phyloP scores from a whole-genome alignment of 2,797 vertebrate genomes.

The Enteromius treurensis region DNA sequence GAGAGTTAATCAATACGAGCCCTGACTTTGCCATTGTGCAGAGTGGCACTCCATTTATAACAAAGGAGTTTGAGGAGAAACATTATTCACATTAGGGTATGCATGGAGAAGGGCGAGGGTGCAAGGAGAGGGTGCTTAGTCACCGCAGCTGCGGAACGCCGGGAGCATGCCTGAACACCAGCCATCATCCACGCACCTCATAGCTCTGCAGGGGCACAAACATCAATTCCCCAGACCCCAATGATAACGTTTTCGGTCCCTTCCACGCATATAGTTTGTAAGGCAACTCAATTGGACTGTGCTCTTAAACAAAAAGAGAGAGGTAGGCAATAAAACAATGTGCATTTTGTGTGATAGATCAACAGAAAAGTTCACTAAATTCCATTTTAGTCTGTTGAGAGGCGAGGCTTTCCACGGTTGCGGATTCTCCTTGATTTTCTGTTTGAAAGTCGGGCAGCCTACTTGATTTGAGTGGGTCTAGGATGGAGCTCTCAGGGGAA shows the following conservation, averaged over 20 bases:
- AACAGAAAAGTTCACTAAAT: constrained; percentile 46
- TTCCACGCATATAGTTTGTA: constrained; percentile 11
- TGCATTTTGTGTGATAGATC: constrained; percentile 20
- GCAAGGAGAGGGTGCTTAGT: constrained; percentile 70
- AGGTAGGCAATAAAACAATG: constrained; percentile 5
- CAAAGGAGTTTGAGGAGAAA: constrained; percentile 80
- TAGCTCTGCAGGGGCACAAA: constrained; percentile 33
- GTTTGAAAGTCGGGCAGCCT: constrained; percentile 50
- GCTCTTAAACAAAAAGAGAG: constrained; percentile 3
- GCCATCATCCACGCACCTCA: constrained; percentile 53
- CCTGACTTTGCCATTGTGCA: constrained; percentile 92
- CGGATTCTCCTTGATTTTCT: constrained; percentile 55
- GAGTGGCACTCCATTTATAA: constrained; percentile 96
- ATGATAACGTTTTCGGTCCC: constrained; percentile 27
- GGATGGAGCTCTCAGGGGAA: constrained; percentile 76
- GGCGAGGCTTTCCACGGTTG: constrained; percentile 51
- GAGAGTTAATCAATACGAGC: constrained; percentile 96
- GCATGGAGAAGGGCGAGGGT: constrained; percentile 67
- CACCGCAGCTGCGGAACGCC: constrained; percentile 61
- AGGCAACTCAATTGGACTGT: constrained; percentile 38
- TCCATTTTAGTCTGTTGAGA: constrained; percentile 40
- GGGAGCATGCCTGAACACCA: constrained; percentile 62
- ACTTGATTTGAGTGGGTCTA: constrained; percentile 73
- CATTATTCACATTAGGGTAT: constrained; percentile 85
- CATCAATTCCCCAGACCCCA: constrained; percentile 45